Conservation (phyloP, 2,888 invertebrate genomes). For the Agonopterix alstromeriana region DNA sequence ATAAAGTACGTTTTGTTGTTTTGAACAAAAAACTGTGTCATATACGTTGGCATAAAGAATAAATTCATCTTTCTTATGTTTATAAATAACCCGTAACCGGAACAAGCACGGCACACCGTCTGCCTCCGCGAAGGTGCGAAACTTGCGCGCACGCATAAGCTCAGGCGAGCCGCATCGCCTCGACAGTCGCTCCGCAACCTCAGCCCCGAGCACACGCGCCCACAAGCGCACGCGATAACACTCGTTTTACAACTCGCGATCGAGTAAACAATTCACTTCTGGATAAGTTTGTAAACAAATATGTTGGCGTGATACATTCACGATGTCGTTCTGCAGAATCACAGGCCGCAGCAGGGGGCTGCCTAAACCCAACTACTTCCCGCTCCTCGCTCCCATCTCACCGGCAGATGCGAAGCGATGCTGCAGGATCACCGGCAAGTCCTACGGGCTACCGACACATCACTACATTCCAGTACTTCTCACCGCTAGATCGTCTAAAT, state of each 20-base stretch:
- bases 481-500: slow-evolving; percentile 58
- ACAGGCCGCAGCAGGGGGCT: slow-evolving; percentile 87
- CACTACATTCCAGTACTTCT: slow-evolving; percentile 88
- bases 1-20: slow-evolving; percentile 34
- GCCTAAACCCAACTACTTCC: slow-evolving; percentile 89
- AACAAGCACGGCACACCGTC: slow-evolving; percentile 73
- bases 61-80: slow-evolving; percentile 65
- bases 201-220: slow-evolving; percentile 48
- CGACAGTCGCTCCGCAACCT: slow-evolving; percentile 54
- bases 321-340: slow-evolving; percentile 87
- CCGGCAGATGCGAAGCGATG: slow-evolving; percentile 89
- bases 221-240: slow-evolving; percentile 32
- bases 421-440: slow-evolving; percentile 87
- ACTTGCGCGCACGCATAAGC: slow-evolving; percentile 41
- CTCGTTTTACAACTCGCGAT: slow-evolving; percentile 28
- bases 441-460: slow-evolving; percentile 83
- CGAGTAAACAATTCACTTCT: slow-evolving; percentile 22
- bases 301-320: slow-evolving; percentile 48
- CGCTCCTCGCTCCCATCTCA: slow-evolving; percentile 86
- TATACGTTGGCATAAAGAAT: slow-evolving; percentile 55
- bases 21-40: slow-evolving; percentile 61
- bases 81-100: slow-evolving; percentile 72
- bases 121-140: slow-evolving; percentile 64
- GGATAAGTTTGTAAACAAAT: slow-evolving; percentile 49
- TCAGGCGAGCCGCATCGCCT: slow-evolving; percentile 26